phyloP scores from a whole-genome alignment of 2,113 vertebrate species.

The Naja naja region DNA sequence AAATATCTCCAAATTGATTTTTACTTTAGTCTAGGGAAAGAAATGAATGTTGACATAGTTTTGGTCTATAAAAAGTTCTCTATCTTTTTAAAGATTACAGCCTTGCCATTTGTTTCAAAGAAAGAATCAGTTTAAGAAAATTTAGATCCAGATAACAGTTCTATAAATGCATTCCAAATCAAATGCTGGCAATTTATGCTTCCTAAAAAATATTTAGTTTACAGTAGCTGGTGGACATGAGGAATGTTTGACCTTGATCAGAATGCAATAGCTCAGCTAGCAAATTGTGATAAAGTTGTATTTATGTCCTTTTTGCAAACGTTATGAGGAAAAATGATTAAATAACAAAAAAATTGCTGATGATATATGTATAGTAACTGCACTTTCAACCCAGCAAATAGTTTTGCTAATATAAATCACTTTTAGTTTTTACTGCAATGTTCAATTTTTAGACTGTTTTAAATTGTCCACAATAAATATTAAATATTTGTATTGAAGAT shows the following conservation, averaged over 20 bases:
- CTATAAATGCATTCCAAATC: background rate
- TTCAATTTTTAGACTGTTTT: background rate
- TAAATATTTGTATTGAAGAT: background rate
- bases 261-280: background rate
- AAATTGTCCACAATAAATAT: background rate
- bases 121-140: background rate
- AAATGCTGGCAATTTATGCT: background rate
- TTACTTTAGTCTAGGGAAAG: background rate
- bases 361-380: background rate
- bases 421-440: background rate
- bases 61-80: background rate
- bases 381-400: background rate
- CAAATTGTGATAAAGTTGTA: background rate
- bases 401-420: background rate
- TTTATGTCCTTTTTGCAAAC: conserved; percentile 5
- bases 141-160: background rate
- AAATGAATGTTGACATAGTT: background rate
- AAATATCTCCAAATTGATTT: background rate
- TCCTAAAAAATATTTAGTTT: conserved; percentile 9
- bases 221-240: background rate
- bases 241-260: background rate
- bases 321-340: background rate
- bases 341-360: background rate
- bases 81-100: background rate
- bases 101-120: background rate